These are phyloP conservation scores for Trissolcus japonicus DNA, from an alignment of 2,888 invertebrate species.

Conservation along the genomic window DNA sequence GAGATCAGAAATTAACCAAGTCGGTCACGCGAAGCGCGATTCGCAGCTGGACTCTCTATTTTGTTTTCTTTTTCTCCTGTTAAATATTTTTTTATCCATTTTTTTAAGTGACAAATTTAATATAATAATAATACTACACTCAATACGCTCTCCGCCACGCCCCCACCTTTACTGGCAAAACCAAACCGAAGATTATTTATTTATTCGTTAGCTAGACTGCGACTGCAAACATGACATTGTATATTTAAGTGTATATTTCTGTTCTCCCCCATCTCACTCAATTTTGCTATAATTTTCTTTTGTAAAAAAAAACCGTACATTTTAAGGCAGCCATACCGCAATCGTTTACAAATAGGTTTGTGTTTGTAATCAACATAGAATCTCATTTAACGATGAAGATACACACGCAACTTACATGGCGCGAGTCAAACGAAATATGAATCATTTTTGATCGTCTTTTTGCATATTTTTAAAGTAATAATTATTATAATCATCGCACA, in stretches of 20 bases:
- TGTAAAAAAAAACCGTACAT: constrained; percentile 44
- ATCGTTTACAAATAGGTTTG: constrained; percentile 26
- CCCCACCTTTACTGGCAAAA: constrained; percentile 49
- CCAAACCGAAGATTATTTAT: constrained; percentile 65
- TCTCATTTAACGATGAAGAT: constrained; percentile 51
- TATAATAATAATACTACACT: background rate
- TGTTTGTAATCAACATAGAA: constrained; percentile 47
- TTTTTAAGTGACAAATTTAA: constrained; percentile 20
- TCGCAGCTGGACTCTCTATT: constrained; percentile 42
- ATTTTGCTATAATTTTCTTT: constrained; percentile 48
- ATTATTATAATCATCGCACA: constrained; percentile 37
- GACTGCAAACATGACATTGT: constrained; percentile 65
- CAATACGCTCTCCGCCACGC: background rate
- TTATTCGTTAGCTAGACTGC: constrained; percentile 66
- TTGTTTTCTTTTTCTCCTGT: constrained; percentile 24
- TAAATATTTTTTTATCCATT: constrained; percentile 33
- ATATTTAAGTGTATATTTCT: constrained; percentile 49
- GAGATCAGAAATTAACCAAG: constrained; percentile 14
- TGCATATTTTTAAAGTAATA: constrained; percentile 6
- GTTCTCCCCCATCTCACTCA: constrained; percentile 21
- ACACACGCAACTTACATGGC: constrained; percentile 29
- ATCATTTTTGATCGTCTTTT: constrained; percentile 21
- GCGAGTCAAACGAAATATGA: constrained; percentile 5
- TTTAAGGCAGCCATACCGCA: constrained; percentile 37
- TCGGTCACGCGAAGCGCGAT: constrained; percentile 22